A percentile compares a stretch with the other conserved stretches of the same genome.
Conservation (phyloP, 2,888 invertebrate species). For the Lasioglossum pauxillum region DNA sequence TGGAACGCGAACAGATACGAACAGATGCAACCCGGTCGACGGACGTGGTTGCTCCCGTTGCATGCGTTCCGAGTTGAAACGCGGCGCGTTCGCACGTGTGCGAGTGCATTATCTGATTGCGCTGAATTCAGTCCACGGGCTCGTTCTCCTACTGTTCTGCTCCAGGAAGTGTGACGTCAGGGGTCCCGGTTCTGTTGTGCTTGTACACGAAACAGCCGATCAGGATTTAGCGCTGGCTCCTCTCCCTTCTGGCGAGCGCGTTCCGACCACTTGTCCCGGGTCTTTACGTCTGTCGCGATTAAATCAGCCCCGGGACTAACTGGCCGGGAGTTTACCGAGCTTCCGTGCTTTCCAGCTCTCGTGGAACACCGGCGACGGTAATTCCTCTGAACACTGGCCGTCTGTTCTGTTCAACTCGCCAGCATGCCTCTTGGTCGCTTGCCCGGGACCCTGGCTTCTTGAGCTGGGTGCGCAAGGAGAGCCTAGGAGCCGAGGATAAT, state of each 20-base stretch:
- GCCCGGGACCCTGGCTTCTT: background rate
- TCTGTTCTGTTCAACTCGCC: conserved; percentile 1
- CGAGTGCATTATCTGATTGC: conserved; percentile 75
- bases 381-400: background rate
- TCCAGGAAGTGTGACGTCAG: conserved; percentile 76
- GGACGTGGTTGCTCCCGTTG: conserved; percentile 39
- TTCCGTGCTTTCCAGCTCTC: conserved; percentile 8
- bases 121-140: conserved; percentile 73
- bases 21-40: conserved; percentile 49
- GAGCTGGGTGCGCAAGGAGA: background rate
- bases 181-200: conserved; percentile 35
- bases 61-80: conserved; percentile 46
- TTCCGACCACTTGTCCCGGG: background rate
- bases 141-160: conserved; percentile 65
- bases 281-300: conserved; percentile 21
- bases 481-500: background rate
- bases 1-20: conserved; percentile 18
- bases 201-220: conserved; percentile 35
- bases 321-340: conserved; percentile 8
- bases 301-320: conserved; percentile 22
- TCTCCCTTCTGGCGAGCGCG: background rate
- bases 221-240: conserved; percentile 50
- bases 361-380: conserved; percentile 1
- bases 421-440: background rate
- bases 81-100: conserved; percentile 51